Evolutionary conservation across 2,888 invertebrate species (phyloP).

Genomic region (Euproctis similis): DNA sequence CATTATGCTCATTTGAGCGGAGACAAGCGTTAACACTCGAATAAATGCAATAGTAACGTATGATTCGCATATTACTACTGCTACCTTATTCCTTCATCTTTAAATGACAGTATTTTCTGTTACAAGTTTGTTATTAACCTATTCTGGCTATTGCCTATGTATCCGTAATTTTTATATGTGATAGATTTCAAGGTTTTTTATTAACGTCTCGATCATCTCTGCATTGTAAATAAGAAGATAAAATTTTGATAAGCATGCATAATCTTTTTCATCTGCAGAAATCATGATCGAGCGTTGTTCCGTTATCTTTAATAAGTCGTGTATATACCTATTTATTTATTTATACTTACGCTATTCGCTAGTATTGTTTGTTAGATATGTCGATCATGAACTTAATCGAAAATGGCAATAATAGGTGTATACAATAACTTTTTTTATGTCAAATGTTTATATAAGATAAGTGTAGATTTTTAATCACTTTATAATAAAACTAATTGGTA

Average conservation of each 20-base stretch:
- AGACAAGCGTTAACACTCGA: slow-evolving; percentile 55
- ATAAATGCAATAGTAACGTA: slow-evolving; percentile 62
- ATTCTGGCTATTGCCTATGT: slow-evolving; percentile 67
- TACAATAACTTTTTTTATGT: slow-evolving; percentile 56
- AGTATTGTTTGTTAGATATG: slow-evolving; percentile 30
- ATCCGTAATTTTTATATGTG: slow-evolving; percentile 61
- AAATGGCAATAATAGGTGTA: slow-evolving; percentile 70
- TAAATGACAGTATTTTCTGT: slow-evolving; percentile 51
- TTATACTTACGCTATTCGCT: slow-evolving; percentile 24
- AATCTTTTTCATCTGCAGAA: slow-evolving; percentile 44
- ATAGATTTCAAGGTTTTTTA: slow-evolving; percentile 63
- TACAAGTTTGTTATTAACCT: slow-evolving; percentile 37
- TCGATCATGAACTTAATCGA: slow-evolving; percentile 40
- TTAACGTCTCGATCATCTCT: slow-evolving; percentile 51
- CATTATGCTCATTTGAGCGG: slow-evolving; percentile 68
- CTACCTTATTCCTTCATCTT: slow-evolving; percentile 52
- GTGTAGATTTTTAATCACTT: slow-evolving; percentile 46
- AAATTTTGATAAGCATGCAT: slow-evolving; percentile 48
- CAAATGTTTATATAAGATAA: slow-evolving; percentile 52
- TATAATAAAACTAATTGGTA: slow-evolving; percentile 44
- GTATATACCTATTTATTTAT: slow-evolving; percentile 48
- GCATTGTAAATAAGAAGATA: slow-evolving; percentile 72
- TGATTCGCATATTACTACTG: slow-evolving; percentile 55
- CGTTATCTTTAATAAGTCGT: slow-evolving; percentile 33
- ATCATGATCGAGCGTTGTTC: slow-evolving; percentile 46